A percentile compares a stretch with the other conserved stretches of the same genome.
Conservation (phyloP, 1,140 invertebrate species). For the Holcopasites calliopsidis region DNA sequence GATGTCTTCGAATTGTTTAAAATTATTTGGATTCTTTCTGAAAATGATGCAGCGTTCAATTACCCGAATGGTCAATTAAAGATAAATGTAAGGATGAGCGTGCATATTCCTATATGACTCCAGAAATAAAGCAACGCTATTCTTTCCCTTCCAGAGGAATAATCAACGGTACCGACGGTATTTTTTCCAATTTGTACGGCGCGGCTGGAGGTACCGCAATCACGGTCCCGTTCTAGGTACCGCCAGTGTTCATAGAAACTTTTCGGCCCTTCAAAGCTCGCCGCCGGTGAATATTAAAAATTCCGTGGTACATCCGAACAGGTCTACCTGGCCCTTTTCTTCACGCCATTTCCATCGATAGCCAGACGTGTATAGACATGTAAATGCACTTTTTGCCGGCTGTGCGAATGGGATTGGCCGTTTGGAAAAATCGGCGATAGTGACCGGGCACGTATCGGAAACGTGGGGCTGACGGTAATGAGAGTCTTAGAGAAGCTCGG, state of each 20-base stretch:
- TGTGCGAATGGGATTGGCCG: not conserved
- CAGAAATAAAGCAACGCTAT: too few relatives aligned
- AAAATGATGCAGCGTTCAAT: too few relatives aligned
- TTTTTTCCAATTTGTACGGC: slow-evolving; percentile 1
- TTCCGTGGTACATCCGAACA: not conserved
- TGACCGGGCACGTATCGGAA: slow-evolving; percentile 47
- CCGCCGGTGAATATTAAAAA: slow-evolving; percentile 9
- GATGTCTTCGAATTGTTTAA: too few relatives aligned
- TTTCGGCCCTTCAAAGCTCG: not conserved
- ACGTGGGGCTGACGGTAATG: slow-evolving; percentile 57
- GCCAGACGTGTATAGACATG: slow-evolving; percentile 21
- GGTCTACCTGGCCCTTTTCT: not conserved
- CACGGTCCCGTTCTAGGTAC: not conserved
- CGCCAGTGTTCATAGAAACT: not conserved
- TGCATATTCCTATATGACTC: too few relatives aligned
- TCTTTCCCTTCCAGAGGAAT: too few relatives aligned
- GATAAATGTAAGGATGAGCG: too few relatives aligned
- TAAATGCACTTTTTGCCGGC: slow-evolving; percentile 32
- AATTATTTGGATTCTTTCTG: too few relatives aligned
- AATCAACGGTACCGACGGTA: not conserved
- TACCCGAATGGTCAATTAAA: too few relatives aligned
- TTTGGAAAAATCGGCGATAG: not conserved
- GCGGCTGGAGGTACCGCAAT: not conserved
- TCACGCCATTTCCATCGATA: not conserved
- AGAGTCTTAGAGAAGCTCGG: slow-evolving; percentile 58